These are phyloP conservation scores for Heloderma charlesbogerti DNA, from an alignment of 2,113 vertebrate genomes.

Conservation along the genomic window DNA sequence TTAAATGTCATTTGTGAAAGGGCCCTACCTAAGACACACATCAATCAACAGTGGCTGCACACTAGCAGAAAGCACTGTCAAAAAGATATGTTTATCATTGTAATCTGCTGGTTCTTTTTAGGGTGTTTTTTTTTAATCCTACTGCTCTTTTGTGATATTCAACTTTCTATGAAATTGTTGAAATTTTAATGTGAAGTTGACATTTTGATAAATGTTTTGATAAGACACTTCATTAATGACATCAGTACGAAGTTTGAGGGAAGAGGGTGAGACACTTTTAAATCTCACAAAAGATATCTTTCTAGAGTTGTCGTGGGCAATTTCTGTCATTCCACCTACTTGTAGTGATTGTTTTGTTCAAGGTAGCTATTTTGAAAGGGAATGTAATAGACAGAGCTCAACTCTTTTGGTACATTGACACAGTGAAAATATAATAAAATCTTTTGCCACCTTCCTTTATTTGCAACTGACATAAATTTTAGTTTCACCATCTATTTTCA, in stretches of 20 bases:
- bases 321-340: background rate
- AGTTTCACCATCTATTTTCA: background rate
- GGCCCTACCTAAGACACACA: background rate
- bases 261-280: background rate
- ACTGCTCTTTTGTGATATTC: slow-evolving; percentile 2
- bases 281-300: background rate
- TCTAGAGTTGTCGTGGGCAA: background rate
- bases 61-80: background rate
- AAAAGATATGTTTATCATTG: background rate
- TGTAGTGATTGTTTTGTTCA: background rate
- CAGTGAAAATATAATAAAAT: background rate
- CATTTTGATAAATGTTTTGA: slow-evolving; percentile 27
- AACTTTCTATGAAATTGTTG: slow-evolving; percentile 14
- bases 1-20: background rate
- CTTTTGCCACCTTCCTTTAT: background rate
- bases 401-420: background rate
- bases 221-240: slow-evolving; percentile 14
- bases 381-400: background rate
- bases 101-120: background rate
- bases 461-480: background rate
- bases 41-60: background rate
- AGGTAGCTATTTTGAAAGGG: background rate
- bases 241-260: background rate
- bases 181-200: slow-evolving; percentile 22
- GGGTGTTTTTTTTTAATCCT: background rate